These are phyloP conservation scores for Aphidius colemani DNA, from an alignment of 2,888 invertebrate genomes.

Conservation along the genomic window DNA sequence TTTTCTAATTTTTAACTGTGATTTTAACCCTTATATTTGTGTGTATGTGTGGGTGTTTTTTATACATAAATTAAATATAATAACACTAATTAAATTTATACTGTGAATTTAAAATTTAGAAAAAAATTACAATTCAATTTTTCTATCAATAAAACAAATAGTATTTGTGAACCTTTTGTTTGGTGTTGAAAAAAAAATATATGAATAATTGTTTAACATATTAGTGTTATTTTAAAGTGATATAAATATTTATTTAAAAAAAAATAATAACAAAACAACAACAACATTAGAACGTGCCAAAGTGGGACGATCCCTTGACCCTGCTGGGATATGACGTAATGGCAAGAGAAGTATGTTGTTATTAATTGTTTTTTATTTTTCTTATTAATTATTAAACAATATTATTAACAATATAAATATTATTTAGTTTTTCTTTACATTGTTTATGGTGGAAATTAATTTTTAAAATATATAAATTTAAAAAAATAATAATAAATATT, in stretches of 20 bases:
- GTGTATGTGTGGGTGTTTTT: too few relatives aligned
- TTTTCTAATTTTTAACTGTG: too few relatives aligned
- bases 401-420: too few relatives aligned
- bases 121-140: too few relatives aligned
- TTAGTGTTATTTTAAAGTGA: not conserved
- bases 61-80: too few relatives aligned
- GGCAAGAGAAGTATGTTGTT: slow-evolving; percentile 61
- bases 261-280: slow-evolving; percentile 32
- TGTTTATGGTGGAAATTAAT: too few relatives aligned
- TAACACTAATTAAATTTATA: too few relatives aligned
- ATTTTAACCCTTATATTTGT: too few relatives aligned
- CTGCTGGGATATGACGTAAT: slow-evolving; percentile 63
- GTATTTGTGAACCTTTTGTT: not conserved
- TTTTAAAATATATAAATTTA: too few relatives aligned
- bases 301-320: slow-evolving; percentile 56
- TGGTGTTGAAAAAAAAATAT: not conserved
- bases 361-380: slow-evolving; percentile 1
- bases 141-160: too few relatives aligned
- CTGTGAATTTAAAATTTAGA: too few relatives aligned
- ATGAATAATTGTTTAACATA: not conserved
- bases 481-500: slow-evolving; percentile 10
- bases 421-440: too few relatives aligned
- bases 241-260: not conserved
- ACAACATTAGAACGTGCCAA: slow-evolving; percentile 42
- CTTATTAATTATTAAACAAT: not conserved